Percentiles rank a stretch among this genome's conserved stretches.
These are phyloP conservation scores for Macheiramphus alcinus DNA, from an alignment of 2,113 vertebrate genomes.

Conservation along the genomic window DNA sequence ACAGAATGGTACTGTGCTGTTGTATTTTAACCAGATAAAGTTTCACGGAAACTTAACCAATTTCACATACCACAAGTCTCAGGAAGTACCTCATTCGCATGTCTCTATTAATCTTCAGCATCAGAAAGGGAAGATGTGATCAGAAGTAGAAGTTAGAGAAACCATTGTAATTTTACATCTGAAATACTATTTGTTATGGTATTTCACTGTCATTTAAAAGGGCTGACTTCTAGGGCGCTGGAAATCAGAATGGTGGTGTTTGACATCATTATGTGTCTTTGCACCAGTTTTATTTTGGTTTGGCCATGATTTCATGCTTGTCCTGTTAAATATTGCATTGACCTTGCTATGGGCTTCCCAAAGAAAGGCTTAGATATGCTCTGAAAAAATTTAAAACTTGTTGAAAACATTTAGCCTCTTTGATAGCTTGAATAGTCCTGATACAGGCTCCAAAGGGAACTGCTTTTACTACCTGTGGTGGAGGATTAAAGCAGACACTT, in stretches of 20 bases:
- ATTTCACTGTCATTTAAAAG: neutral
- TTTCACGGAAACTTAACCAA: neutral
- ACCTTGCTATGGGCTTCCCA: neutral
- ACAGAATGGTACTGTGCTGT: neutral
- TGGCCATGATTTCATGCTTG: neutral
- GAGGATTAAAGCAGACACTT: neutral
- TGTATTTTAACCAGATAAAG: neutral
- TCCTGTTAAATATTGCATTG: neutral
- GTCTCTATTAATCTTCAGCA: neutral
- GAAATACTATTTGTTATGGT: neutral
- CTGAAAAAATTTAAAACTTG: neutral
- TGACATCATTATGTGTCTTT: too few relatives aligned
- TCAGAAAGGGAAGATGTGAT: neutral
- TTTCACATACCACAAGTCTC: neutral
- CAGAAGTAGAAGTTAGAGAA: neutral
- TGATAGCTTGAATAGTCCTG: neutral
- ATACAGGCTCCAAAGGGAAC: neutral
- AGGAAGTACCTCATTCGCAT: fast-evolving
- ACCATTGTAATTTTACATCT: neutral
- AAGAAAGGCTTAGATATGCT: neutral
- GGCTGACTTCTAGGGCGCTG: neutral
- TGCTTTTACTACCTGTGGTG: neutral
- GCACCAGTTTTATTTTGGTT: neutral
- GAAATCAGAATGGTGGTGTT: neutral
- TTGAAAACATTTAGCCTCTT: neutral